phyloP scores from a whole-genome alignment of 2,113 vertebrate genomes.

The Ochotona curzoniae region DNA sequence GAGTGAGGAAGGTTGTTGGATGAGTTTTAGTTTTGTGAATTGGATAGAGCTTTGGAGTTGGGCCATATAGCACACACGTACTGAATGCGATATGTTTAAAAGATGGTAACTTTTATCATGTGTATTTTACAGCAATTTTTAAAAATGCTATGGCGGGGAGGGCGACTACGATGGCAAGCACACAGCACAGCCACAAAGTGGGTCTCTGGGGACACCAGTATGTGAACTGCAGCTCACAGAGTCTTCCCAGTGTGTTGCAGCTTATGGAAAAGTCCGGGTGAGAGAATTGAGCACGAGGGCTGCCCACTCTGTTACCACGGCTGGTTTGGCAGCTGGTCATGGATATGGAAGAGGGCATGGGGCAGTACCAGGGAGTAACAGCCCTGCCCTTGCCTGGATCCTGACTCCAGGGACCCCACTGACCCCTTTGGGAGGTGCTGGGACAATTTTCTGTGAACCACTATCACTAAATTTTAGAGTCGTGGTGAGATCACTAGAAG shows the following conservation, averaged over 20 bases:
- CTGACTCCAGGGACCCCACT: not conserved
- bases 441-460: not conserved
- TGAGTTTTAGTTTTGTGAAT: not conserved
- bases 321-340: not conserved
- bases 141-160: not conserved
- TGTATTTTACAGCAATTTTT: not conserved
- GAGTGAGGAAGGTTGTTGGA: not conserved
- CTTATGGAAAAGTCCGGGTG: not conserved
- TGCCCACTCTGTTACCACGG: no score
- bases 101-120: not conserved
- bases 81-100: not conserved
- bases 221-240: not conserved
- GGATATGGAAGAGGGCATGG: no score
- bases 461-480: not conserved
- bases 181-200: rapidly evolving
- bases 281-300: not conserved
- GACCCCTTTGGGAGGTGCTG: not conserved
- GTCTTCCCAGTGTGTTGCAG: not conserved
- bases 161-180: rapidly evolving
- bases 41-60: not conserved
- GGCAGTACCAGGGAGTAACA: no score
- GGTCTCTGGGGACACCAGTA: not conserved
- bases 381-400: not conserved
- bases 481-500: not conserved
- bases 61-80: rapidly evolving